These are phyloP conservation scores for Urocyon cinereoargenteus DNA, from an alignment of 2,797 vertebrate species.

Conservation along the genomic window DNA sequence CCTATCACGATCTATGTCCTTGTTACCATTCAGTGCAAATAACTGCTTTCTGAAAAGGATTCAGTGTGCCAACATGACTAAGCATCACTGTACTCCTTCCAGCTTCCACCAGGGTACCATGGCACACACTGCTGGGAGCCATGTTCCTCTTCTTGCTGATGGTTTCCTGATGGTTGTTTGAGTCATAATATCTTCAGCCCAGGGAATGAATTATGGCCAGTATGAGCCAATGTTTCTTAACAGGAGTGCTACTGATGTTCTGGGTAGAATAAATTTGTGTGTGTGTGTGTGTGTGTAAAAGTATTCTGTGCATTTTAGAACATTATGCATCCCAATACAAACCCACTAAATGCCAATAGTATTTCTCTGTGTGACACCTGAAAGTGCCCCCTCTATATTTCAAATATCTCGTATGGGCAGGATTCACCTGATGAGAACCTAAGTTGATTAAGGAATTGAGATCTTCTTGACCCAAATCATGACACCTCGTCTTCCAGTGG, in stretches of 20 bases:
- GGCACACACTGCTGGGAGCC: not conserved
- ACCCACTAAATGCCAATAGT: not conserved
- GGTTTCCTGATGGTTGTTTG: not conserved
- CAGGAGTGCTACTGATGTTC: not conserved
- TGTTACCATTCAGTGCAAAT: not conserved
- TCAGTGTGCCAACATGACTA: not conserved
- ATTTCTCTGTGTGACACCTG: not conserved
- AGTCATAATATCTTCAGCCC: not conserved
- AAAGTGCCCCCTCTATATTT: not conserved
- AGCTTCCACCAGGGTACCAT: not conserved
- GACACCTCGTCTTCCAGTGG: not conserved
- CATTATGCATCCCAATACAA: not conserved
- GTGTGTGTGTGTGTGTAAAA: not conserved
- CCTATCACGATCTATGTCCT: not conserved
- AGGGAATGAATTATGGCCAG: not conserved
- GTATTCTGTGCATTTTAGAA: not conserved
- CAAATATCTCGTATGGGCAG: not conserved
- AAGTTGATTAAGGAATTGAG: fast-evolving
- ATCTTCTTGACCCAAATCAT: not conserved
- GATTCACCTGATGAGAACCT: not conserved
- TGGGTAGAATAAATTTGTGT: not conserved
- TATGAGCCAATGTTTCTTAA: not conserved
- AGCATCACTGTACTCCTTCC: not conserved
- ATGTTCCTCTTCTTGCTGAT: not conserved
- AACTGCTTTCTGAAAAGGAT: not conserved